Base-by-base conservation (phyloP, 2,888 invertebrate genomes). In the Hanleya hanleyi region DNA sequence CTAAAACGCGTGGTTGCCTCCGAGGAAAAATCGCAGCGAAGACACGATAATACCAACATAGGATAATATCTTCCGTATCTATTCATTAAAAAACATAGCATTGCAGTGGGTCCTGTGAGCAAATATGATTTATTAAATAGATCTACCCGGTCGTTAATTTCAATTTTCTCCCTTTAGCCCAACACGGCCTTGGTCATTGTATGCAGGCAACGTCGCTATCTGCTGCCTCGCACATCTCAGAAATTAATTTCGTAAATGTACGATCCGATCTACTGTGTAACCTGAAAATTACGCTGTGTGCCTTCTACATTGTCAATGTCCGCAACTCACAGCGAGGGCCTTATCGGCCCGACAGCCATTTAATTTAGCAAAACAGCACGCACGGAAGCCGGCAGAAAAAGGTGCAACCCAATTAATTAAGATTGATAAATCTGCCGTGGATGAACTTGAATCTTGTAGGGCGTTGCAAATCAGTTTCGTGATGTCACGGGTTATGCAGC, bases 171-270 rank as follows among this genome's bases (percentile, higher is more conserved):
- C 47, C 47, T 47, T 22, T 47, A 47, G 47, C 47, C 22, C n/a
- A n/a, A n/a, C n/a, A n/a, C n/a, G n/a, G n/a, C n/a, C n/a, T n/a
- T n/a, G n/a, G n/a, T n/a, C n/a, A n/a, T n/a, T n/a, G n/a, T n/a
- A n/a, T n/a, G n/a, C n/a, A n/a, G n/a, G n/a, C n/a, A n/a, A n/a
- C n/a, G 47, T 22, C 47, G 22, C 47, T 47, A 47, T 47, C 47
- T 47, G 47, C 22, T 22, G 18, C 47, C n/a, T 47, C 47, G 47
- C 47, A 18, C 47, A 47, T n/a, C 47, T 22, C 57, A 26, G 29
- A 57, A 57, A 57, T 57, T 57, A 57, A 57, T 57, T 57, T 26
- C 57, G 57, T 2, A 57, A 57, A 57, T 57, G 57, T 57, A 41
- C 9, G n/a, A n/a, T n/a, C n/a, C n/a, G n/a, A n/a, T n/a, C n/a